Conservation (phyloP, 2,113 vertebrate species). For the Chroicocephalus ridibundus region DNA sequence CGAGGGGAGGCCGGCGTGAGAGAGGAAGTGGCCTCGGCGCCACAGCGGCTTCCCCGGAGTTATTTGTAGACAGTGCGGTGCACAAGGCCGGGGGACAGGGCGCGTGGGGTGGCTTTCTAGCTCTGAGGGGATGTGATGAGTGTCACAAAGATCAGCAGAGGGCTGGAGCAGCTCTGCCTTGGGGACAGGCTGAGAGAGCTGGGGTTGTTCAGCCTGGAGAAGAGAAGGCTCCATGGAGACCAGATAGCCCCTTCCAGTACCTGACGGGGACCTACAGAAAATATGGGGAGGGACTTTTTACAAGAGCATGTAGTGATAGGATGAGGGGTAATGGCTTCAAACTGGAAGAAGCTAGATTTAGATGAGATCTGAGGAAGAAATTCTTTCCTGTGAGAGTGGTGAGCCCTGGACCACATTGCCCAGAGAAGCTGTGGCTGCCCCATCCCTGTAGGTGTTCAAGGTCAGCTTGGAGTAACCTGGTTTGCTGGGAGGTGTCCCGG, state of each 20-base stretch:
- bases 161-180: background rate
- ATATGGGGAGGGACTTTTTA: background rate
- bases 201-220: background rate
- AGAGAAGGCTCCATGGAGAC: background rate
- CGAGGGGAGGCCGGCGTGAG: background rate
- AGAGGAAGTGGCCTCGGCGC: background rate
- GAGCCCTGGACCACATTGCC: background rate
- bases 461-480: background rate
- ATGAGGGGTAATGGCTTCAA: background rate
- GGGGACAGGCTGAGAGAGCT: background rate
- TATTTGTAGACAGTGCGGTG: background rate
- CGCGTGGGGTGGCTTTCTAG: accelerated
- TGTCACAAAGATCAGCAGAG: too few relatives aligned
- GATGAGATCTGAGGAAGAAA: too few relatives aligned
- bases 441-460: background rate
- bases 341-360: too few relatives aligned
- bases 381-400: background rate
- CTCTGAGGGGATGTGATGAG: background rate
- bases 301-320: background rate
- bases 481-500: background rate
- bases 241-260: background rate
- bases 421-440: background rate
- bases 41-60: background rate
- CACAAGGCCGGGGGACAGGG: background rate
- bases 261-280: background rate